These are phyloP conservation scores for Melanotaenia boesemani DNA, from an alignment of 2,797 vertebrate species.

Conservation along the genomic window DNA sequence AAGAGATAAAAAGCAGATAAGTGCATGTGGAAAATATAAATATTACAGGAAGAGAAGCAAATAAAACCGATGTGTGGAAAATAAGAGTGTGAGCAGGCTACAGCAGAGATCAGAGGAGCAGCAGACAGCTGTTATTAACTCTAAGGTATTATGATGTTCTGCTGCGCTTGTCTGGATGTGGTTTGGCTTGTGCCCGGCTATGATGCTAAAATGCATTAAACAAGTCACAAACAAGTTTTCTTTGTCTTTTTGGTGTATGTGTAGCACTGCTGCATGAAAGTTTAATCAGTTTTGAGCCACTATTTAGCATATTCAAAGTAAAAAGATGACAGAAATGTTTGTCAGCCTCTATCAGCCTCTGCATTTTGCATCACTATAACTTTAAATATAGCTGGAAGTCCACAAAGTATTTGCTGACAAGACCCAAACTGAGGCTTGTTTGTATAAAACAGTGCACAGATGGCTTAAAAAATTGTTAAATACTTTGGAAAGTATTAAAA, in stretches of 20 bases:
- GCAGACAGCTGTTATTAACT: conserved; percentile 56
- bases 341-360: not conserved
- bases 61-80: not conserved
- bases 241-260: conserved; percentile 15
- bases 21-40: not conserved
- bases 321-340: not conserved
- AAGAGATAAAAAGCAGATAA: not conserved
- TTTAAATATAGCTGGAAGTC: not conserved
- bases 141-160: conserved; percentile 21
- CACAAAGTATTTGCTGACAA: not conserved
- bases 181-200: conserved; percentile 38
- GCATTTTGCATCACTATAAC: not conserved
- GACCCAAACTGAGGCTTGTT: not conserved
- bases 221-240: conserved; percentile 19
- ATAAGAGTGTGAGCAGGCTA: not conserved
- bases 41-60: not conserved
- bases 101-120: conserved; percentile 32
- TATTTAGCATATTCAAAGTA: conserved; percentile 18
- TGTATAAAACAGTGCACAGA: not conserved
- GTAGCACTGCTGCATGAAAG: conserved; percentile 4
- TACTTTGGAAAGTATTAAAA: not conserved
- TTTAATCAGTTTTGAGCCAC: conserved; percentile 15
- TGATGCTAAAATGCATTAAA: not conserved
- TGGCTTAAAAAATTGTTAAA: not conserved
- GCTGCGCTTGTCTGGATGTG: conserved; percentile 34